Evolutionary conservation across 2,113 vertebrate species (phyloP), one percentile per base, ranked within the genome.

Genomic region (Heterocephalus glaber): DNA sequence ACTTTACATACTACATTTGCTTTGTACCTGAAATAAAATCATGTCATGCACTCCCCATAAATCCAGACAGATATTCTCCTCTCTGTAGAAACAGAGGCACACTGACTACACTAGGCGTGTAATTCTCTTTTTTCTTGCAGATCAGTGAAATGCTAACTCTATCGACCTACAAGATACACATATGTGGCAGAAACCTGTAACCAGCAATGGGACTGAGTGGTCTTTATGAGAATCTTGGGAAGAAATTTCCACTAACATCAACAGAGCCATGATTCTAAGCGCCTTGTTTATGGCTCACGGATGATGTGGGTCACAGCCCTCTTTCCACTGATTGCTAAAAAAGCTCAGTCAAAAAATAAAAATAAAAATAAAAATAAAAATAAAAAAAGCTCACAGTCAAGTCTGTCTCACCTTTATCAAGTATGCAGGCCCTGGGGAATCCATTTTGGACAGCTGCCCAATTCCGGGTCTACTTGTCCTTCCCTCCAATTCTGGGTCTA

Each of bases 271-370:
- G 90, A 60, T 60, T 76, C 88, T 44, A 38, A 60, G 38, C 9
- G 14, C 44, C 92, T 47, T 66, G 60, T 41, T 58, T 80, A 80
- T 26, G 60, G 35, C 44, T 76, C 30, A 30, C 66, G 47, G 35
- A 47, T 26, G 19, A 1, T 28, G 10, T 30, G 44, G 68, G 17
- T 61, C 80, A 47, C 65, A 93, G 79, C 76, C 47, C 70, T 91
- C 70, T 93, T 84, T 81, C 79, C 49, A n/a, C 0, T 77, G 44
- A 74, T 20, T 60, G 30, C 85, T 84, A 56, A 49, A 80, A 95
- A 89, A n/a, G 66, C 54, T 92, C 81, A 83, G 58, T 76, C 86
- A 56, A n/a, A n/a, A n/a, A n/a, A n/a, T n/a, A n/a, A n/a, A n/a
- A n/a, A n/a, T n/a, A n/a, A n/a, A n/a, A n/a, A n/a, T n/a, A n/a